Evolutionary conservation across 1,140 invertebrate species (phyloP).

Genomic region (Bombus superbus): DNA sequence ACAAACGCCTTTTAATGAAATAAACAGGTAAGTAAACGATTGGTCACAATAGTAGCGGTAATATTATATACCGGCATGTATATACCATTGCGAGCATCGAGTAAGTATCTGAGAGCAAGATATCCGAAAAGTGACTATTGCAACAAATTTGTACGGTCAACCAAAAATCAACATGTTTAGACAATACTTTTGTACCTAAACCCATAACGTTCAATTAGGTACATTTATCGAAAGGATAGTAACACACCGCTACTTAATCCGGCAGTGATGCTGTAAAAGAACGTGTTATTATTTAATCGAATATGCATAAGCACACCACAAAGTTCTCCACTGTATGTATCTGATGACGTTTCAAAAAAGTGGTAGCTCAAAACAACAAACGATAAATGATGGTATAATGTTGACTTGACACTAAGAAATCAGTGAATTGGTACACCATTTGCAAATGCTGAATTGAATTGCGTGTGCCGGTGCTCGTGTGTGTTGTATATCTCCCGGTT

Average conservation of each 20-base stretch:
- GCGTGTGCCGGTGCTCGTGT: conserved; percentile 17
- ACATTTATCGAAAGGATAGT: conserved; percentile 30
- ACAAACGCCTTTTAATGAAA: conserved; percentile 64
- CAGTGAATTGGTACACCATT: neutral
- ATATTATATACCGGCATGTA: conserved; percentile 31
- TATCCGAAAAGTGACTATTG: conserved; percentile 34
- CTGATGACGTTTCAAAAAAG: neutral
- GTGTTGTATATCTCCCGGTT: neutral
- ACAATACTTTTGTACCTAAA: conserved; percentile 35
- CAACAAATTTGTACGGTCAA: conserved; percentile 49
- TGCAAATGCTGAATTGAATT: neutral
- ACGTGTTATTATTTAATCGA: conserved; percentile 48
- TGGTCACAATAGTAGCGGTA: conserved; percentile 31
- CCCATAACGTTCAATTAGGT: conserved; percentile 33
- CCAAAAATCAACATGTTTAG: conserved; percentile 44
- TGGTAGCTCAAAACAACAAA: neutral
- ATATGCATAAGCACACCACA: conserved; percentile 44
- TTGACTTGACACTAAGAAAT: conserved; percentile 12
- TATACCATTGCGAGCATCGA: conserved; percentile 39
- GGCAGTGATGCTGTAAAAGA: conserved; percentile 63
- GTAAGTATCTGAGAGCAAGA: conserved; percentile 51
- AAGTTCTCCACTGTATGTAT: conserved; percentile 43
- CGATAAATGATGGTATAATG: neutral
- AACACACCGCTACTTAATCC: conserved; percentile 61
- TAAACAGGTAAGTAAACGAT: conserved; percentile 40